Evolutionary conservation across 2,797 vertebrate species (phyloP).

Genomic region (Phrynocephalus guinanensis): DNA sequence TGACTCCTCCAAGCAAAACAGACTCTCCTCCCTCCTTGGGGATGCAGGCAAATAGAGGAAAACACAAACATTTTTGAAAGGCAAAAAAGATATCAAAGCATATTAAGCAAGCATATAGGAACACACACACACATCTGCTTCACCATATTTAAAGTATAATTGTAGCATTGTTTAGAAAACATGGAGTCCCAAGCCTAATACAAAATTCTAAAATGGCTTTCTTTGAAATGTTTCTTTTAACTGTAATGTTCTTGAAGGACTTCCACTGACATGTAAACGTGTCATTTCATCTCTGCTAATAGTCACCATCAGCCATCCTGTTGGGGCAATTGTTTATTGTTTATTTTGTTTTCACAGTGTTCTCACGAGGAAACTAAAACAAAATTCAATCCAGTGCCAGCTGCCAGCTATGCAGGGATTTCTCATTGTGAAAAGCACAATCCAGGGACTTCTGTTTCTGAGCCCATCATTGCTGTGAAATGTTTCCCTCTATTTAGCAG

Average conservation of each 20-base stretch:
- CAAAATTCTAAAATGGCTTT: constrained; percentile 33
- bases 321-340: constrained; percentile 21
- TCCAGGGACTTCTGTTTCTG: neutral
- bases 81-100: constrained; percentile 39
- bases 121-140: neutral
- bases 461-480: neutral
- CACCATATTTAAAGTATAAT: constrained; percentile 37
- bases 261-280: constrained; percentile 44
- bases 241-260: constrained; percentile 9
- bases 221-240: constrained; percentile 20
- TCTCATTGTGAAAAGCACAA: neutral
- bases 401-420: neutral
- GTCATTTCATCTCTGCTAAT: constrained; percentile 59
- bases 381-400: neutral
- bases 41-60: constrained; percentile 28
- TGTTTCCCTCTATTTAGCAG: neutral
- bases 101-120: constrained; percentile 28
- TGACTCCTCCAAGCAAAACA: constrained; percentile 54
- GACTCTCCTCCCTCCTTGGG: constrained; percentile 18
- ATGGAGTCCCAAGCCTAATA: neutral
- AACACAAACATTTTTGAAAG: constrained; percentile 17
- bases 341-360: constrained; percentile 19
- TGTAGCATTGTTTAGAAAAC: constrained; percentile 51
- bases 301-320: constrained; percentile 33
- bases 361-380: constrained; percentile 31